A percentile compares a stretch with the other conserved stretches of the same genome.
phyloP scores from a whole-genome alignment of 2,113 vertebrate species.

The Coryphaenoides rupestris region DNA sequence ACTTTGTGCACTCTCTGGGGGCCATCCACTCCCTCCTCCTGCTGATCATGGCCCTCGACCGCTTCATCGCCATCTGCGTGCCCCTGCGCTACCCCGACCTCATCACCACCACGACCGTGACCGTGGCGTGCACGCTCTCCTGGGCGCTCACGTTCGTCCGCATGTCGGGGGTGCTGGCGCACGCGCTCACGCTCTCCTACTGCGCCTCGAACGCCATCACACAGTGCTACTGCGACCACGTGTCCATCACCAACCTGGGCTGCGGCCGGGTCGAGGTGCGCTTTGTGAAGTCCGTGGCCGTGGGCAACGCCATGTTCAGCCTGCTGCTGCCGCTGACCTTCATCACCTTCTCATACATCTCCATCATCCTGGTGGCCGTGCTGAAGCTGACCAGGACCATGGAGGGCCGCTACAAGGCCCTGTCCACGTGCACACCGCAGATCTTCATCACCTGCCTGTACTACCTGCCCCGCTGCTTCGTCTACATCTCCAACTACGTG shows the following conservation, averaged over 20 bases:
- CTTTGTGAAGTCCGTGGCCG: background rate
- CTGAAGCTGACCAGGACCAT: slow-evolving; percentile 44
- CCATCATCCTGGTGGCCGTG: slow-evolving; percentile 45
- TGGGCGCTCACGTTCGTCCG: slow-evolving; percentile 42
- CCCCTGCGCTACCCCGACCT: slow-evolving; percentile 57
- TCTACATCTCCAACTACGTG: slow-evolving; percentile 45
- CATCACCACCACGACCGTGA: slow-evolving; percentile 51
- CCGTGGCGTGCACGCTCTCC: slow-evolving; percentile 39
- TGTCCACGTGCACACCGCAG: slow-evolving; percentile 67
- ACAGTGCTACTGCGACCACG: slow-evolving; percentile 63
- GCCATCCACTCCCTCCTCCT: slow-evolving; percentile 57
- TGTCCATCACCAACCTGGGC: slow-evolving; percentile 46
- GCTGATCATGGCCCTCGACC: slow-evolving; percentile 64
- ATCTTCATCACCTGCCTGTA: slow-evolving; percentile 66
- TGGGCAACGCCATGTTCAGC: slow-evolving; percentile 53
- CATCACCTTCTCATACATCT: slow-evolving; percentile 61
- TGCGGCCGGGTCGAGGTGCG: slow-evolving; percentile 34
- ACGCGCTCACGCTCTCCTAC: slow-evolving; percentile 32
- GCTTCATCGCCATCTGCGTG: slow-evolving; percentile 59
- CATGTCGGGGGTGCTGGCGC: slow-evolving; percentile 25
- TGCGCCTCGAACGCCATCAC: slow-evolving; percentile 62
- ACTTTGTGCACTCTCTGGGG: slow-evolving; percentile 63
- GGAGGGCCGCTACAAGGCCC: slow-evolving; percentile 39
- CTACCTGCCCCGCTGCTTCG: slow-evolving; percentile 66
- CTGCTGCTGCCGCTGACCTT: slow-evolving; percentile 59